phyloP scores from a whole-genome alignment of 2,113 vertebrate species.

The Oryzias melastigma region DNA sequence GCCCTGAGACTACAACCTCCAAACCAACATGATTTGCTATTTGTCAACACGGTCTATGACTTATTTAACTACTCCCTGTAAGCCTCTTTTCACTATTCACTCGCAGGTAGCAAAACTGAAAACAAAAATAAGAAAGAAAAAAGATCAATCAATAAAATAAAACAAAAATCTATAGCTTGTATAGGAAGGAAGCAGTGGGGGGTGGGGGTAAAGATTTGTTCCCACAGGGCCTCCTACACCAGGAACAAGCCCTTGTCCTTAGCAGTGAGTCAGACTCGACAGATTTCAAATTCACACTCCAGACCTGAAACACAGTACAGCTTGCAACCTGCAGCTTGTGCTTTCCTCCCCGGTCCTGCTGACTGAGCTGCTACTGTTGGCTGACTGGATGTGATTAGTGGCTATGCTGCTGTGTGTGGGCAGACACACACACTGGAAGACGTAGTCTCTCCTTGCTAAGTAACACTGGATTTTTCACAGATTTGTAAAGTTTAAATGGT shows the following conservation, averaged over 20 bases:
- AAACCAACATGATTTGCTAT: too few relatives aligned
- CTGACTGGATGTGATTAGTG: conserved; percentile 49
- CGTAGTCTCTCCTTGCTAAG: conserved; percentile 11
- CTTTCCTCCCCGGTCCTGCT: conserved; percentile 39
- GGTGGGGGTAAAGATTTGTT: background rate
- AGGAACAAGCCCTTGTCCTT: conserved; percentile 43
- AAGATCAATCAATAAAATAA: conserved; percentile 29
- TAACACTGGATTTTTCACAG: too few relatives aligned
- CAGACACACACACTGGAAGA: conserved; percentile 11
- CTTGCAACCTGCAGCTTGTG: conserved; percentile 37
- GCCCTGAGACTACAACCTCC: too few relatives aligned
- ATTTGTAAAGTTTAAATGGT: too few relatives aligned
- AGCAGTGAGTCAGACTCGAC: conserved; percentile 46
- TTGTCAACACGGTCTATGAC: too few relatives aligned
- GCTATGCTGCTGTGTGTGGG: conserved; percentile 30
- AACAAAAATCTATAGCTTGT: conserved; percentile 21
- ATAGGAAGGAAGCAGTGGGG: background rate
- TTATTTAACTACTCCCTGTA: too few relatives aligned
- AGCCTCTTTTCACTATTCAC: too few relatives aligned
- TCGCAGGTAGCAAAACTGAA: background rate
- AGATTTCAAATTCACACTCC: conserved; percentile 44
- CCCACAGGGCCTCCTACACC: conserved; percentile 11
- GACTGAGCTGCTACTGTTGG: conserved; percentile 39
- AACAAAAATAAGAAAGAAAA: conserved; percentile 1
- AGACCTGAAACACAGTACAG: conserved; percentile 50